Evolutionary conservation across 2,113 vertebrate genomes (phyloP).

Genomic region (Erinaceus europaeus): DNA sequence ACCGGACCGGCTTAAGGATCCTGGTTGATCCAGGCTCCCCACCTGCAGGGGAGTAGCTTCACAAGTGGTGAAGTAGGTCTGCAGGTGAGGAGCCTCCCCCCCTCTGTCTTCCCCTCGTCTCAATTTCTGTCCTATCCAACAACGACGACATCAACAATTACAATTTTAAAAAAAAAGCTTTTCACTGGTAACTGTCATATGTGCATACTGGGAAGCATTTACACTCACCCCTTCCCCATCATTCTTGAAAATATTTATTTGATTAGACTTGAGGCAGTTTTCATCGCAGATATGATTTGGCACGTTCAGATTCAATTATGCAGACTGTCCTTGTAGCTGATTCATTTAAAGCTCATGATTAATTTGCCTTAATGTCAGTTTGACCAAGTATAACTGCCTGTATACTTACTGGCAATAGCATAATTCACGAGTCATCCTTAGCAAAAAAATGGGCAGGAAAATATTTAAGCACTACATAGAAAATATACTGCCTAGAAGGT

Average conservation of each 20-base stretch:
- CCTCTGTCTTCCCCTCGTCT: too few relatives aligned
- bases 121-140: too few relatives aligned
- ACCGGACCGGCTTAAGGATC: too few relatives aligned
- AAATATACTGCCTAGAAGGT: too few relatives aligned
- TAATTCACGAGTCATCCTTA: slow-evolving; percentile 39
- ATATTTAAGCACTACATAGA: slow-evolving; percentile 22
- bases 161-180: too few relatives aligned
- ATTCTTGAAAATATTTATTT: not conserved
- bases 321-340: not conserved
- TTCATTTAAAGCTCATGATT: slow-evolving; percentile 34
- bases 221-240: not conserved
- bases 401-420: not conserved
- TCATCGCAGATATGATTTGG: slow-evolving; percentile 5
- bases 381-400: slow-evolving; percentile 24
- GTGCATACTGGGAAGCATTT: not conserved
- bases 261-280: not conserved
- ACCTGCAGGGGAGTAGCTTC: too few relatives aligned
- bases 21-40: too few relatives aligned
- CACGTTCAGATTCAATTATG: not conserved
- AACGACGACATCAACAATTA: too few relatives aligned
- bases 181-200: too few relatives aligned
- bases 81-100: too few relatives aligned
- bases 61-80: too few relatives aligned
- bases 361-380: slow-evolving; percentile 31
- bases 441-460: not conserved